Percentiles rank a stretch among this genome's conserved stretches.
phyloP scores from a whole-genome alignment of 2,888 invertebrate species.

The Folsomia candida region DNA sequence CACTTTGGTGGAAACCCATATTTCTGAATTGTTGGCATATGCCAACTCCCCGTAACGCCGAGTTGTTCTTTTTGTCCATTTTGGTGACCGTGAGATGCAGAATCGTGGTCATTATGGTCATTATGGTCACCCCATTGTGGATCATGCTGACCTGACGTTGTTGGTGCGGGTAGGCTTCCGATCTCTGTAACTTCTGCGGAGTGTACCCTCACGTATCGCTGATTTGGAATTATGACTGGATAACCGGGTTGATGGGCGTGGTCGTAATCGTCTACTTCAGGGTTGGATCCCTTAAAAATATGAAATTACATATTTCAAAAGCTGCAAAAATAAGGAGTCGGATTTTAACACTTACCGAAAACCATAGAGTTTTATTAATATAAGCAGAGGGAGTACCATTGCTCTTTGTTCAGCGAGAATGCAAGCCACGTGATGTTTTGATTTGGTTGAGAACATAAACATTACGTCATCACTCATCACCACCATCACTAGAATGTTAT shows the following conservation, averaged over 20 bases:
- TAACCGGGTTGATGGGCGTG: background rate
- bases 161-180: background rate
- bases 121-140: constrained; percentile 8
- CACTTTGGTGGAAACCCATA: constrained; percentile 29
- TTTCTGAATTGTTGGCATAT: constrained; percentile 7
- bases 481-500: too few relatives aligned
- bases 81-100: background rate
- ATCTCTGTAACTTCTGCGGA: background rate
- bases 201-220: background rate
- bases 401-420: too few relatives aligned
- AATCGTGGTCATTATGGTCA: background rate
- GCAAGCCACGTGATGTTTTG: too few relatives aligned
- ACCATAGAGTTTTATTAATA: too few relatives aligned
- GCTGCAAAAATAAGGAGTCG: too few relatives aligned
- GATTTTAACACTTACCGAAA: too few relatives aligned
- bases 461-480: too few relatives aligned
- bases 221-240: background rate
- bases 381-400: too few relatives aligned
- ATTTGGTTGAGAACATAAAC: too few relatives aligned
- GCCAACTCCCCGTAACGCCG: background rate
- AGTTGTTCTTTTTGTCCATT: background rate
- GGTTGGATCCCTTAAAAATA: too few relatives aligned
- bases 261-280: background rate
- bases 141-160: background rate
- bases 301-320: too few relatives aligned